phyloP scores from a whole-genome alignment of 1,140 invertebrate species.

The Ladona fulva region DNA sequence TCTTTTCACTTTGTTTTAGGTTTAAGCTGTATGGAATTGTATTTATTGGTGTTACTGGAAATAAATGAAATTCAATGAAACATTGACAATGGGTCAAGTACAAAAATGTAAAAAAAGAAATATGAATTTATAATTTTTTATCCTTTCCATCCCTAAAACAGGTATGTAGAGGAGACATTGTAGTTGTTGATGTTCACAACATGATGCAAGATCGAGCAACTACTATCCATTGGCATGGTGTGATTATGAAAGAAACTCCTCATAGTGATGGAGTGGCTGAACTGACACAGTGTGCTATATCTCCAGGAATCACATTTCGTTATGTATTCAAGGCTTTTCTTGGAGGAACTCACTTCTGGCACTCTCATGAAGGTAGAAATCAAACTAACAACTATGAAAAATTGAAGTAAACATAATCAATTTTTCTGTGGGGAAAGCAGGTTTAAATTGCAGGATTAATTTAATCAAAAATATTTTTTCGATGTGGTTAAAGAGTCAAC shows the following conservation, averaged over 20 bases:
- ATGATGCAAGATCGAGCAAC: constrained; percentile 21
- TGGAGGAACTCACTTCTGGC: constrained; percentile 33
- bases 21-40: too few relatives aligned
- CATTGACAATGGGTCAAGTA: too few relatives aligned
- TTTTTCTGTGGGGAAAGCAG: not conserved
- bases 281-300: constrained; percentile 24
- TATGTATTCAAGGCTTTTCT: constrained; percentile 22
- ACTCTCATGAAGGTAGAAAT: constrained; percentile 26
- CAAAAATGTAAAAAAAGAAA: too few relatives aligned
- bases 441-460: not conserved
- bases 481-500: too few relatives aligned
- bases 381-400: not conserved
- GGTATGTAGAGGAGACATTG: constrained; percentile 26
- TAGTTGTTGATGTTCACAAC: constrained; percentile 42
- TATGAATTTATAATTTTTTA: not conserved
- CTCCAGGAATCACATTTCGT: constrained; percentile 24
- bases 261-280: constrained; percentile 26
- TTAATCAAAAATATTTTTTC: not conserved
- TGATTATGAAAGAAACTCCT: constrained; percentile 15
- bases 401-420: not conserved
- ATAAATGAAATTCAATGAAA: too few relatives aligned
- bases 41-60: too few relatives aligned
- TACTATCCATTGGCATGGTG: constrained; percentile 21
- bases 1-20: too few relatives aligned
- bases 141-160: constrained; percentile 11